These are phyloP conservation scores for Saxidomus purpurata DNA, from an alignment of 1,140 invertebrate species.

Conservation along the genomic window DNA sequence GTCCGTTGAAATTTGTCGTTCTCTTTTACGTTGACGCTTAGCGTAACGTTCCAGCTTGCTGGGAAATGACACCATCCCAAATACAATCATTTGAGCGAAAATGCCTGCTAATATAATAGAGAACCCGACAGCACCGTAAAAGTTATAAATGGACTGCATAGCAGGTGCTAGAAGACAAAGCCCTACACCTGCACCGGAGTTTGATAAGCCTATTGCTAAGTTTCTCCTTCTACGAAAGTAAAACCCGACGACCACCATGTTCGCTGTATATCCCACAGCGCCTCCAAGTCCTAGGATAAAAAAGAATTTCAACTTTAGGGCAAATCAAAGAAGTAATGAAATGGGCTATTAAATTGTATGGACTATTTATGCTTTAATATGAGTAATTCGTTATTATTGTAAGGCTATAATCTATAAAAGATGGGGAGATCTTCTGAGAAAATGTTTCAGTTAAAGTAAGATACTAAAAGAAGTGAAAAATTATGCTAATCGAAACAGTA, in stretches of 20 bases:
- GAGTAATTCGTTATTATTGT: too few species aligned
- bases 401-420: too few species aligned
- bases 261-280: conserved; percentile 45
- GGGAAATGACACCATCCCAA: conserved; percentile 45
- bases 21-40: neutral
- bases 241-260: conserved; percentile 49
- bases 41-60: conserved; percentile 13
- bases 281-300: conserved; percentile 41
- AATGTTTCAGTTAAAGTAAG: too few species aligned
- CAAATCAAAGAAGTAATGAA: too few species aligned
- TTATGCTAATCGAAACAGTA: too few species aligned
- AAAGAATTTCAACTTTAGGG: too few species aligned
- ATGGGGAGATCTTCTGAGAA: too few species aligned
- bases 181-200: conserved; percentile 44
- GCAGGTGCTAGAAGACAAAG: conserved; percentile 37
- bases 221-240: conserved; percentile 47
- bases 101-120: conserved; percentile 54
- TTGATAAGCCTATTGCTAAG: conserved; percentile 50
- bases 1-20: neutral
- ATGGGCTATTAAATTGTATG: too few species aligned
- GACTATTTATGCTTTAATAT: too few species aligned
- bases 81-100: conserved; percentile 19
- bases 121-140: conserved; percentile 47
- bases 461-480: too few species aligned
- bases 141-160: neutral